Percentiles rank a stretch among this genome's conserved stretches.
These are phyloP conservation scores for Phrynocephalus versicolor DNA, from an alignment of 2,113 vertebrate species.

Conservation along the genomic window DNA sequence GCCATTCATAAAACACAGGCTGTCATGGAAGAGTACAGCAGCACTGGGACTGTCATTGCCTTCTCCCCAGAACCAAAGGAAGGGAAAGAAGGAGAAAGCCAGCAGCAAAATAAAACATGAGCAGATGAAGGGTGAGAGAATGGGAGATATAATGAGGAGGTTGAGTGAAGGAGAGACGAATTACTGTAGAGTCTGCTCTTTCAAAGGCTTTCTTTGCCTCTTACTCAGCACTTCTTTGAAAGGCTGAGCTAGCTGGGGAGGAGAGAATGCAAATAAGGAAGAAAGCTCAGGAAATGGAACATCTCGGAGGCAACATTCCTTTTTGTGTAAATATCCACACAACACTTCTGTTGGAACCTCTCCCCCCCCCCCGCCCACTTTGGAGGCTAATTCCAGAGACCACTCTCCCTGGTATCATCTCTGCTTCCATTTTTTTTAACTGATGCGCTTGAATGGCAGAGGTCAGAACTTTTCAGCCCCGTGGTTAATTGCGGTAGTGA, in stretches of 20 bases:
- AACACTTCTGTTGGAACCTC: neutral
- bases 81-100: rapidly evolving
- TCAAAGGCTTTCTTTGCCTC: conserved; percentile 13
- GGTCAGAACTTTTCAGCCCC: no score
- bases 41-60: rapidly evolving
- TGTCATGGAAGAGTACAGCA: neutral
- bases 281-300: neutral
- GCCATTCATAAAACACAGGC: neutral
- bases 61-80: neutral
- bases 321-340: no score
- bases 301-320: neutral
- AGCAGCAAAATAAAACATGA: neutral
- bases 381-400: no score
- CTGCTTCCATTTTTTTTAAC: no score
- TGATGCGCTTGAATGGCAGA: no score
- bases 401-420: no score
- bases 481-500: no score
- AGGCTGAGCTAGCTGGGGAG: neutral
- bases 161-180: neutral
- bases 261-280: conserved; percentile 32
- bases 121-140: neutral
- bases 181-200: neutral
- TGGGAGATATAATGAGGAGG: rapidly evolving
- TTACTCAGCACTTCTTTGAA: conserved; percentile 31
- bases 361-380: neutral